Evolutionary conservation across 2,797 vertebrate species (phyloP), one percentile per base, ranked within the genome.

Genomic region (Chrysocyon brachyurus): DNA sequence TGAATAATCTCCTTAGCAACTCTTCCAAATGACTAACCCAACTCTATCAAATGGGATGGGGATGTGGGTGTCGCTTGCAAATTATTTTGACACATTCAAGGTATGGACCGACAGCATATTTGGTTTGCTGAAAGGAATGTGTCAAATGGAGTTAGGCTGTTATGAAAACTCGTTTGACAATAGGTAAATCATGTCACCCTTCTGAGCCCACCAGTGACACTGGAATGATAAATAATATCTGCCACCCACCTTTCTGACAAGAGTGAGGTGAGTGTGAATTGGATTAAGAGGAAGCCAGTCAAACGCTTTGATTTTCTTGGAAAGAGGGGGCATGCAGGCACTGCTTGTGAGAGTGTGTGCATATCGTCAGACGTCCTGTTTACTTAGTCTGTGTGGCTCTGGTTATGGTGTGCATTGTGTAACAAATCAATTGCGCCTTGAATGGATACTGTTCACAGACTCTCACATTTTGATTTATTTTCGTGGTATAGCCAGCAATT

Each of bases 181-280:
- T 83, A 96, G 94, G 97, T 97, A 97, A 97, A 97, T 98, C 97
- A 97, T 94, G 95, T 97, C 95, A 97, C 91, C 88, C 96, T 94
- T 96, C 95, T 92, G 95, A 97, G 97, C 93, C 97, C 79, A 95
- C 96, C 63, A 61, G 91, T 96, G 97, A 97, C 97, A 98, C 59
- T 5, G 21, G 87, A 79, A 91, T 97, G 96, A 97, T 97, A 97
- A 96, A 98, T 97, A 96, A 92, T 93, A 95, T 89, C 77, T 97
- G 93, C 97, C 97, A 95, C 93, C 93, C 93, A 97, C 94, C 84
- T 96, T 95, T 87, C 91, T 96, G 90, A 98, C 97, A 93, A 90
- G 97, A 96, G 90, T 0, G 4, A 93, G 59, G 95, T 0, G 5
- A 96, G 73, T 66, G 82, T 86, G 97, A 96, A 97, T 97, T 93